Evolutionary conservation across 30 jellyfish, hydroid and myxozoan species (phyloP), one percentile per base, ranked within the genome.

Genomic region (Chrysaora quinquecirrha): DNA sequence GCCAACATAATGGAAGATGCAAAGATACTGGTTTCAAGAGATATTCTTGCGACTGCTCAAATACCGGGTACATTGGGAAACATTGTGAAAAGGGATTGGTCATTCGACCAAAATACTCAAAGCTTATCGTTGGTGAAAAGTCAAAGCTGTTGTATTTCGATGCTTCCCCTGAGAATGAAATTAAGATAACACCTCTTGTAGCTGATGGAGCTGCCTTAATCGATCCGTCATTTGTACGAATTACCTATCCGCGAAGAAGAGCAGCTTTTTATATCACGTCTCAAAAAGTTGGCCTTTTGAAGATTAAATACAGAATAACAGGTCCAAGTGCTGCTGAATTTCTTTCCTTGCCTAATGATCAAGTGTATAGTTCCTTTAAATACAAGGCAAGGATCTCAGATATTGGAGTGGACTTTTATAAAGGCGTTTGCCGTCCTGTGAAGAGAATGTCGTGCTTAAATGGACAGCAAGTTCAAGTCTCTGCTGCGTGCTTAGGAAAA

Each of bases 41-140:
- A 25, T 58, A 1, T 54, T 11, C 30, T 3, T 76, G 88, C 27
- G 80, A 56, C 30, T 76, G 88, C 34, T 7, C 66, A 56, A 25
- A 31, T 1, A 76, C 88, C 16, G 88, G 88, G 24, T 76, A 76
- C 43, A 23, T 10, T 3, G 88, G 88, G 56, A 35, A 58, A 22
- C 31, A 18, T 1, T 76, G 88, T 28, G 75, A 76, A 1, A 58
- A 20, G 4, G 88, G 88, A 1, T 25, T 76, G n/a, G 31, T 76
- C 3, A 56, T 7, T 4, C 14, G 22, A 16, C 88, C 88, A 6
- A 29, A 20, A 28, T 52, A 3, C 22, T 78, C 88, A n/a, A 83
- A 76, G 82, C 31, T 76, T 3, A 14, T n/a, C 62, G 34, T 52
- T 21, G 66, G 49, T 31, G 47, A 30, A 35, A 27, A 12, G 25